These are phyloP conservation scores for Gastracanthus pulcherrimus DNA, from an alignment of 2,888 invertebrate species.

Conservation along the genomic window DNA sequence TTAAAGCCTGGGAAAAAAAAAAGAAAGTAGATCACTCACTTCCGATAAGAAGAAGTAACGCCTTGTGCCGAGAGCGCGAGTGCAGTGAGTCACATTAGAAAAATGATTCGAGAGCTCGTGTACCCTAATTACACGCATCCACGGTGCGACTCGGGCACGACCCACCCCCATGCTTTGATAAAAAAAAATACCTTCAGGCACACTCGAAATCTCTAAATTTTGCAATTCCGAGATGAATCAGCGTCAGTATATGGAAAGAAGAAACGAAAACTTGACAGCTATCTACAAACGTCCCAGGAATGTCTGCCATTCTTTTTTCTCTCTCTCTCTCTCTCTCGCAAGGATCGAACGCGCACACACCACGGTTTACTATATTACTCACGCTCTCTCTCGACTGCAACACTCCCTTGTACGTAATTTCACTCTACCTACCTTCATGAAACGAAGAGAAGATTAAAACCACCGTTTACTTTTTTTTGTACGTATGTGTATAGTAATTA, in stretches of 20 bases:
- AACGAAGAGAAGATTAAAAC: slow-evolving; percentile 10
- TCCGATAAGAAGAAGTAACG: slow-evolving; percentile 7
- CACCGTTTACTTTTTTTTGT: too few relatives aligned
- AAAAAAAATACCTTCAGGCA: too few relatives aligned
- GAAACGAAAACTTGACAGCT: slow-evolving; percentile 36
- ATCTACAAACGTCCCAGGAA: slow-evolving; percentile 46
- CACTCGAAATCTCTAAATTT: too few relatives aligned
- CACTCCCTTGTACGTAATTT: not conserved
- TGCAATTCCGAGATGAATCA: slow-evolving; percentile 14
- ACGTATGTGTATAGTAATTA: not conserved
- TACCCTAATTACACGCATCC: not conserved
- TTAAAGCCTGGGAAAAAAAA: not conserved
- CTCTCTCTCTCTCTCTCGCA: slow-evolving; percentile 21
- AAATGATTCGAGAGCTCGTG: not conserved
- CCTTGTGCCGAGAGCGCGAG: not conserved
- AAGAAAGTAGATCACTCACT: not conserved
- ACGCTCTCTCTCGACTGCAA: not conserved
- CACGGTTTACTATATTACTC: too few relatives aligned
- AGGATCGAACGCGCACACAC: slow-evolving; percentile 30
- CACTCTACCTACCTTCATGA: slow-evolving; percentile 41
- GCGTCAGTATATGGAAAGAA: not conserved
- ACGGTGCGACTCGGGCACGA: too few relatives aligned
- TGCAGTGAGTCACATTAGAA: not conserved
- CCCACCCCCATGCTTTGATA: too few relatives aligned
- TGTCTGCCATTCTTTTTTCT: slow-evolving; percentile 36